Percentiles rank a stretch among this genome's conserved stretches.
These are phyloP conservation scores for Colius striatus DNA, from an alignment of 2,113 vertebrate species.

Conservation along the genomic window DNA sequence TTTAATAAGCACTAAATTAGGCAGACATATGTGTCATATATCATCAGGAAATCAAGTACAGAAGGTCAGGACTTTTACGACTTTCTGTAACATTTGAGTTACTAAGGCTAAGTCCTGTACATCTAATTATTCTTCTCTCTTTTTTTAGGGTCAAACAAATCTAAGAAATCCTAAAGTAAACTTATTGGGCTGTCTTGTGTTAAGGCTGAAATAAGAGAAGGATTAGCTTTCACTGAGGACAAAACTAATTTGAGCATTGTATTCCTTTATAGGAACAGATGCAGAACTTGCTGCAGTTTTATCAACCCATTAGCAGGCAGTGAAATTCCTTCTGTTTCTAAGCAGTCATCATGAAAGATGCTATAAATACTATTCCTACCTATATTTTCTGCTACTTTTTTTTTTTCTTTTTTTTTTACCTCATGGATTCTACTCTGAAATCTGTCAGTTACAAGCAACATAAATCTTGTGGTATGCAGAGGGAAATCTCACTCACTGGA, in stretches of 20 bases:
- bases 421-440: neutral
- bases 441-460: neutral
- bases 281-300: neutral
- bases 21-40: constrained; percentile 14
- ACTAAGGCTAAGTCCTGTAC: neutral
- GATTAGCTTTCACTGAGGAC: neutral
- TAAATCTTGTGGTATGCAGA: neutral
- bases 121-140: neutral
- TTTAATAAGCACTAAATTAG: constrained; percentile 47
- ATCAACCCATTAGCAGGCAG: neutral
- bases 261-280: neutral
- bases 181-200: neutral
- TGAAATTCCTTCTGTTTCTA: neutral
- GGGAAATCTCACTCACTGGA: neutral
- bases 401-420: neutral
- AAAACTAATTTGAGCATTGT: neutral
- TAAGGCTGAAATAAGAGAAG: neutral
- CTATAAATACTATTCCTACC: neutral
- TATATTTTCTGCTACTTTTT: neutral
- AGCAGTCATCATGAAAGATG: neutral
- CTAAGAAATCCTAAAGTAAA: neutral
- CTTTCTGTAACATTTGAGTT: constrained; percentile 15
- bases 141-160: neutral
- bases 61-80: constrained; percentile 1
- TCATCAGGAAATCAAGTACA: constrained; percentile 31